These are phyloP conservation scores for Stichodactyla helianthus DNA, from an alignment of 64 coral and sea anemone species.

Conservation along the genomic window DNA sequence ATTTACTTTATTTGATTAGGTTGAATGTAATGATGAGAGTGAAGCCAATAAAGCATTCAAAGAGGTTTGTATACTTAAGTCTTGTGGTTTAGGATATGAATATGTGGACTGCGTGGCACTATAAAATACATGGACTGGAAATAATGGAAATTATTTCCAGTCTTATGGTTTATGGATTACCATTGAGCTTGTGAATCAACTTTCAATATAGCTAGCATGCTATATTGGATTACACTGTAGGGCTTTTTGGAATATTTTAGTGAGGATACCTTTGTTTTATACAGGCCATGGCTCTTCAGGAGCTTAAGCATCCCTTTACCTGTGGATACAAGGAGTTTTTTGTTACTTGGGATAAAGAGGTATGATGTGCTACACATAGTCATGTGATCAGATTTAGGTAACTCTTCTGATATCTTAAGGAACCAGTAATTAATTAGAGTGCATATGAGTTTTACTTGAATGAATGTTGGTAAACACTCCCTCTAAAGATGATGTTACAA, in stretches of 20 bases:
- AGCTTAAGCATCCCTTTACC: conserved; percentile 82
- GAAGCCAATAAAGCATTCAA: conserved; percentile 99
- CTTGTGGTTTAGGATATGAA: background rate
- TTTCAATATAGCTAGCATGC: too few relatives aligned
- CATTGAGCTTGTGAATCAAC: too few relatives aligned
- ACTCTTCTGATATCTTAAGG: too few relatives aligned
- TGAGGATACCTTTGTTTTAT: background rate
- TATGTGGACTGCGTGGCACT: too few relatives aligned
- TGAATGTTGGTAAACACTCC: too few relatives aligned
- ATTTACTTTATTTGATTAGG: conserved; percentile 29
- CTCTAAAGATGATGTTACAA: too few relatives aligned
- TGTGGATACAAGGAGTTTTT: conserved; percentile 99
- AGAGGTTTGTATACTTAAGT: conserved; percentile 49
- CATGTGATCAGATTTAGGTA: background rate
- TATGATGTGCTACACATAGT: background rate
- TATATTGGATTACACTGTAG: background rate
- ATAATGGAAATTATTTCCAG: too few relatives aligned
- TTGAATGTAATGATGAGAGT: conserved; percentile 98
- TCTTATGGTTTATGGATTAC: too few relatives aligned
- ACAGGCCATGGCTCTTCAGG: conserved; percentile 95
- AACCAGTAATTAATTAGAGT: too few relatives aligned
- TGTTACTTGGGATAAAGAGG: conserved; percentile 99
- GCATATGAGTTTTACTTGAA: too few relatives aligned
- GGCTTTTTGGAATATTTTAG: background rate
- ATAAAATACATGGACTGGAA: too few relatives aligned